These are phyloP conservation scores for Agapornis roseicollis DNA, from an alignment of 2,113 vertebrate genomes.

Conservation along the genomic window DNA sequence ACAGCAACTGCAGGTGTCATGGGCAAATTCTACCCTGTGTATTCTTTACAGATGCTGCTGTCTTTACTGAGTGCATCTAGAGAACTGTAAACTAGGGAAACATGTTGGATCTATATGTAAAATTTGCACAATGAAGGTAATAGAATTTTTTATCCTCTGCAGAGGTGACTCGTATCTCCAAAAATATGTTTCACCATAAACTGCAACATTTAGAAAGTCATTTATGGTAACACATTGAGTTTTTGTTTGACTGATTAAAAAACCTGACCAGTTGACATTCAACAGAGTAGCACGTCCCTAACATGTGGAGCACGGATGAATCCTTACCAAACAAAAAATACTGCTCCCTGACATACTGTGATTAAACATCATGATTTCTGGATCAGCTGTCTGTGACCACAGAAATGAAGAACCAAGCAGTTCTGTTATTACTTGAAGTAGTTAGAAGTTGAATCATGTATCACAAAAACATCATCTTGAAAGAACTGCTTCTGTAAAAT, in stretches of 20 bases:
- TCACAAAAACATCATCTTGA: background rate
- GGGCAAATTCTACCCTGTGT: background rate
- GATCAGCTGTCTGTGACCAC: background rate
- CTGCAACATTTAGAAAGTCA: background rate
- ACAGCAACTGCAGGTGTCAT: background rate
- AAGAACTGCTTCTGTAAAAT: background rate
- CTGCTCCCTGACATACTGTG: background rate
- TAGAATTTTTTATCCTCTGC: constrained; percentile 30
- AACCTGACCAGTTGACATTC: background rate
- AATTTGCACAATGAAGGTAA: background rate
- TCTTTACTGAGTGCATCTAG: background rate
- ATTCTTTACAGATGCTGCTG: background rate
- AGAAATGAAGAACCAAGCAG: background rate
- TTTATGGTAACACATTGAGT: constrained; percentile 17
- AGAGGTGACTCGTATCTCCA: constrained; percentile 28
- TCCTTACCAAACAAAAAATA: background rate
- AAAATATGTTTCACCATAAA: constrained; percentile 35
- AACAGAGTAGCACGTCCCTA: accelerated
- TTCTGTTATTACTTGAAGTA: background rate
- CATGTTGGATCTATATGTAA: background rate
- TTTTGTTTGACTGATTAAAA: background rate
- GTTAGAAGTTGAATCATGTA: background rate
- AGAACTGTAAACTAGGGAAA: background rate
- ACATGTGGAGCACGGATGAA: accelerated
- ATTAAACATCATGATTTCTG: background rate